A percentile compares a stretch with the other conserved stretches of the same genome.
phyloP scores from a whole-genome alignment of 2,797 vertebrate species.

The Echeneis naucrates region DNA sequence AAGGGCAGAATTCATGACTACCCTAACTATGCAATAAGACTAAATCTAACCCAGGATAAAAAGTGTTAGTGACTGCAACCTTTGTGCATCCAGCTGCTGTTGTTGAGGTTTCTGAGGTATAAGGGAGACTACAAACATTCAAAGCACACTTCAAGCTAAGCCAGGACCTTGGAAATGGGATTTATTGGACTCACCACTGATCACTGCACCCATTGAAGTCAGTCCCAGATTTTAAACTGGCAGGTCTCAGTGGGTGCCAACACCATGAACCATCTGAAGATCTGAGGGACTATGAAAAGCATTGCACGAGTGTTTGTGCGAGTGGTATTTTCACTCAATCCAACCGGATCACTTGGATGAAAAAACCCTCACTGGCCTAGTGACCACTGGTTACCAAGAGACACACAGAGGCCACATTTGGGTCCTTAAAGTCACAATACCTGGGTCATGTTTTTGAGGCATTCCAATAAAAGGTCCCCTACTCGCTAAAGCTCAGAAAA shows the following conservation, averaged over 20 bases:
- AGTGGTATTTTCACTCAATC: constrained; percentile 24
- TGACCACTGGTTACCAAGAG: constrained; percentile 18
- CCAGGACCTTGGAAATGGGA: constrained; percentile 65
- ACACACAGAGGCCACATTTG: not conserved
- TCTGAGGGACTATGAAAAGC: constrained; percentile 50
- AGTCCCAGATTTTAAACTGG: constrained; percentile 59
- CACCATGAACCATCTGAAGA: constrained; percentile 44
- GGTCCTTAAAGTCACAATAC: not conserved
- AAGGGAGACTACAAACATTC: constrained; percentile 38
- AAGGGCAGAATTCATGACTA: not conserved
- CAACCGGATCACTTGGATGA: constrained; percentile 54
- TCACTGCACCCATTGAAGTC: constrained; percentile 61
- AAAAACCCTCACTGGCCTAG: not conserved
- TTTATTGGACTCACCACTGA: constrained; percentile 62
- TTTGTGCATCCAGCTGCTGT: constrained; percentile 17
- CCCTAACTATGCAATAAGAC: not conserved
- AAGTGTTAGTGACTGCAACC: constrained; percentile 17
- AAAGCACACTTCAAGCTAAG: constrained; percentile 45
- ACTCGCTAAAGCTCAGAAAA: no score
- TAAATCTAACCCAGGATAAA: constrained; percentile 14
- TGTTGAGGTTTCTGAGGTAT: constrained; percentile 13
- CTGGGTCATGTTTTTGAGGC: constrained; percentile 1
- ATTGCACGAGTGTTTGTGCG: constrained; percentile 38
- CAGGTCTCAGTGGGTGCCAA: constrained; percentile 41
- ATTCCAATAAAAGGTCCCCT: constrained; percentile 8